Conservation (phyloP, 2,888 invertebrate genomes). For the Lordiphosa andalusiaca region DNA sequence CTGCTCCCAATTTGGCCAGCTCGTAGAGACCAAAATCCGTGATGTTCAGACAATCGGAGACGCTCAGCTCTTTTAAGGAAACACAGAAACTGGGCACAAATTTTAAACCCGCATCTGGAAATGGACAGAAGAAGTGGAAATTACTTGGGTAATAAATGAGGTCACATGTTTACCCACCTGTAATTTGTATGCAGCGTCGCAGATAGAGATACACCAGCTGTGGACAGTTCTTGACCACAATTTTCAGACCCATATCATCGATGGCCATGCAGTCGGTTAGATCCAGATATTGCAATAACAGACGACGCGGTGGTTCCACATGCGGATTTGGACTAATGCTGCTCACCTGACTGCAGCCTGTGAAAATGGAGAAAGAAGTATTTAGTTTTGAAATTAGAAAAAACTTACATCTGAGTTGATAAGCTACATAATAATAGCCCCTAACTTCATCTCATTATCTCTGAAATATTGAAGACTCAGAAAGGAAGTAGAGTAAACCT, state of each 20-base stretch:
- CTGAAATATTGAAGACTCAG: too few species aligned
- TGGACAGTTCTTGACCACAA: conserved; percentile 92
- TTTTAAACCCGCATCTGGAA: conserved; percentile 90
- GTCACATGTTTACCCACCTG: conserved; percentile 82
- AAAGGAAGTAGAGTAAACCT: too few species aligned
- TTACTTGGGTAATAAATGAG: background rate
- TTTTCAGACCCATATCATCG: conserved; percentile 91
- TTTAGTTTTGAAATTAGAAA: background rate
- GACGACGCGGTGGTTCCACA: conserved; percentile 84
- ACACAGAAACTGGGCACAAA: conserved; percentile 94
- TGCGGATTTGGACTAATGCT: conserved; percentile 87
- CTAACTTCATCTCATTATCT: too few species aligned
- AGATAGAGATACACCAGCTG: conserved; percentile 93
- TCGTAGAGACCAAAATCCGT: conserved; percentile 96
- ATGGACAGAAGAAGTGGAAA: background rate
- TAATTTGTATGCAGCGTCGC: conserved; percentile 92
- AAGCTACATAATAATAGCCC: too few species aligned
- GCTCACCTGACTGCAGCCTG: conserved; percentile 88
- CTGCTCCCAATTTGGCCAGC: conserved; percentile 92
- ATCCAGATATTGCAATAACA: conserved; percentile 92
- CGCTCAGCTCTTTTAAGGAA: conserved; percentile 90
- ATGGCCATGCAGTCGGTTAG: conserved; percentile 93
- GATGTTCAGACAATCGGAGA: conserved; percentile 93
- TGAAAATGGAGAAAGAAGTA: background rate
- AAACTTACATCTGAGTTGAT: too few species aligned